phyloP scores from a whole-genome alignment of 1,140 invertebrate species.

The Drosophila parvula region DNA sequence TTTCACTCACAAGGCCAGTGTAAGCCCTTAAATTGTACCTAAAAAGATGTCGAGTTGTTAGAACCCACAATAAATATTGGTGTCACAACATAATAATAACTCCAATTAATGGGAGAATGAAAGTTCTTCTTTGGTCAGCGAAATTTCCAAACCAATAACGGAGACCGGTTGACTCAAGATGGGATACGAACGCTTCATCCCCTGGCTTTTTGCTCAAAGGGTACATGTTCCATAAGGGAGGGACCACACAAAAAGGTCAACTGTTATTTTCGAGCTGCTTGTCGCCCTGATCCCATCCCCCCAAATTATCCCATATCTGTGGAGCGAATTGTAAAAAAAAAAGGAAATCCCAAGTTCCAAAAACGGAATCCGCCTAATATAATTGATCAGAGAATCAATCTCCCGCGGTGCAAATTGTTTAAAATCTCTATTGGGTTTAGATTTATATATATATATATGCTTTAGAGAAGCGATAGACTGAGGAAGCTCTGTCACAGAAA shows the following conservation, averaged over 20 bases:
- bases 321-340: neutral
- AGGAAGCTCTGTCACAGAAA: conserved; percentile 1
- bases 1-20: too few relatives aligned
- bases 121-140: too few relatives aligned
- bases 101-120: too few relatives aligned
- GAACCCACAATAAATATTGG: too few relatives aligned
- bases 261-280: conserved; percentile 11
- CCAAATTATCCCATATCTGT: conserved; percentile 2
- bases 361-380: neutral
- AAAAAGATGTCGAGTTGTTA: too few relatives aligned
- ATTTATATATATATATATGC: neutral
- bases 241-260: neutral
- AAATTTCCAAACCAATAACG: neutral
- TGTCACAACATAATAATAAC: too few relatives aligned
- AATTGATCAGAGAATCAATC: neutral
- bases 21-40: too few relatives aligned
- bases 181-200: neutral
- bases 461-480: conserved; percentile 12
- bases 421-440: conserved; percentile 9
- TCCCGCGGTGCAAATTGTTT: neutral
- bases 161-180: neutral
- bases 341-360: neutral
- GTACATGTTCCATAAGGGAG: neutral
- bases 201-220: neutral
- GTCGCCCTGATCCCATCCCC: neutral